These are phyloP conservation scores for Fregata magnificens DNA, from an alignment of 2,113 vertebrate species.

Conservation along the genomic window DNA sequence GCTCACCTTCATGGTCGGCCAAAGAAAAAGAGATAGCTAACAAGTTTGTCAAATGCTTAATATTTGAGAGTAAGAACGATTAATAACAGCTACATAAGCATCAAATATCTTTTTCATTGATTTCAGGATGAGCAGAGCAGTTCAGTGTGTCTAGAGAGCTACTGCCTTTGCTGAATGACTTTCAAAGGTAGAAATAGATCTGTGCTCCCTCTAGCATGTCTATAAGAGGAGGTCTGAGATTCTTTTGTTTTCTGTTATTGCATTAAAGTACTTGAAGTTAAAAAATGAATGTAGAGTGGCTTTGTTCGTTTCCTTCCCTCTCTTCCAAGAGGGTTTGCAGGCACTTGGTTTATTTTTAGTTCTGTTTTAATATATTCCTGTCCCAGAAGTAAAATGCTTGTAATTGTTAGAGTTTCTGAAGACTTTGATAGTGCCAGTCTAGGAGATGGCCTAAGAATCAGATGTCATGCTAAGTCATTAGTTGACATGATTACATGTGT, in stretches of 20 bases:
- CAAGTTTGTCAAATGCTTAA: neutral
- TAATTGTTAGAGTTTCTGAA: neutral
- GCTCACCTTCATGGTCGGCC: neutral
- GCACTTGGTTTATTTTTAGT: neutral
- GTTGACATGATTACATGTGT: neutral
- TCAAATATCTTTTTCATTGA: neutral
- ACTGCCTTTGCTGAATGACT: neutral
- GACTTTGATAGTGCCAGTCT: neutral
- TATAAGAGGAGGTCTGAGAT: neutral
- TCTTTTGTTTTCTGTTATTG: neutral
- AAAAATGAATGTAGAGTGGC: neutral
- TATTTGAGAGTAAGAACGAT: neutral
- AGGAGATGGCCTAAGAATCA: neutral
- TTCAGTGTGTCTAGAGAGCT: neutral
- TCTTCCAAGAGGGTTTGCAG: neutral
- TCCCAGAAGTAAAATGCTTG: neutral
- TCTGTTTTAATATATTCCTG: neutral
- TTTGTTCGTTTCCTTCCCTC: neutral
- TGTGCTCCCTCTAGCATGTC: neutral
- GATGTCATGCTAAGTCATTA: neutral
- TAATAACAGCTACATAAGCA: neutral
- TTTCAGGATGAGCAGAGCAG: neutral
- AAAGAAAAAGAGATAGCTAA: neutral
- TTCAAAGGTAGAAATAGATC: conserved; percentile 6
- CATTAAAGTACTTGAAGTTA: neutral